Evolutionary conservation across 2,113 vertebrate species (phyloP), one percentile per base, ranked within the genome.

Genomic region (Osmerus mordax): DNA sequence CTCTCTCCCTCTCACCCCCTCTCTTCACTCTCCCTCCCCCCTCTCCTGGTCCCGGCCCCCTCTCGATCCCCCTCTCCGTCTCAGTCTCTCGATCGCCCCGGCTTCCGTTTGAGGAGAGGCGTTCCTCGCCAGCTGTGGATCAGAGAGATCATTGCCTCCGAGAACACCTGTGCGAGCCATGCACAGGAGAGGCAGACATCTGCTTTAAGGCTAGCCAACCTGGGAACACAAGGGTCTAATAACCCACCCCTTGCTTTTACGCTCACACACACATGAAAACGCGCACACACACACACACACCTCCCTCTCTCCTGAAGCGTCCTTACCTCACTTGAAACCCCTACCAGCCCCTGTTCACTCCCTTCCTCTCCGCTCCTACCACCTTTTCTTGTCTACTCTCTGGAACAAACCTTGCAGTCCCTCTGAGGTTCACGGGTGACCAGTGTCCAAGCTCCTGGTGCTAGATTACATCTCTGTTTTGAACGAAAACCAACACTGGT

Each of bases 71-170:
- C 62, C 55, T 29, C 19, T 25, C 25, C 61, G 11, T 58, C 47
- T 65, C 23, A 61, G 18, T 80, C 77, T 80, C 66, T 56, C 80
- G 60, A 41, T 23, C 47, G 19, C 56, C 65, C 18, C 47, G 9
- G 16, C 58, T 19, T 16, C 51, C 32, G 62, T 58, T 29, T 64
- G 29, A n/a, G 16, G n/a, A 64, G 29, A 32, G 15, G 25, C 18
- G n/a, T 67, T 76, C 81, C 53, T 61, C 65, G 21, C 51, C 73
- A 70, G 29, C 18, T 68, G 62, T 60, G 53, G 41, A 75, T 76
- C 68, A 71, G 75, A 77, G 71, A 84, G 81, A 89, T 83, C 89
- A 80, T 25, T 87, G 83, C 83, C 80, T 91, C 23, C 19, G 60
- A 76, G 72, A 61, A 76, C 72, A 63, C 90, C 90, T 93, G 90